Evolutionary conservation across 2,888 invertebrate genomes (phyloP), one percentile per base, ranked within the genome.

Genomic region (Lacanobia oleracea): DNA sequence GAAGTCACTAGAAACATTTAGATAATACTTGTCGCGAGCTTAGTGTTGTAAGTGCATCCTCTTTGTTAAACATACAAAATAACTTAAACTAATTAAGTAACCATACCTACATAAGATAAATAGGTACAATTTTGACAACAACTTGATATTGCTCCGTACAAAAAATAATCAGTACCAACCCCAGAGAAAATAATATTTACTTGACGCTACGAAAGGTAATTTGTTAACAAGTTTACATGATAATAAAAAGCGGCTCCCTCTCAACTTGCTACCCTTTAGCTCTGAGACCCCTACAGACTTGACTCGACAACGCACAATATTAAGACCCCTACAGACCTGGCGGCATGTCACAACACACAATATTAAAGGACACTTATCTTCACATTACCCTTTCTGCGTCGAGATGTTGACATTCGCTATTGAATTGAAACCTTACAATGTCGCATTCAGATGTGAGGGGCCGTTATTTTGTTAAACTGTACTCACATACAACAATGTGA

Each of bases 191-290:
- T 18, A 54, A 27, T 43, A 33, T 21, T 56, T 69, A 21, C 14
- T 48, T 68, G 7, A 12, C 10, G 21, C 40, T 53, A 40, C 54
- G 2, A 53, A 57, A 53, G 48, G 51, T 40, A 71, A 71, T 78
- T 78, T 78, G 73, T 75, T 53, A 79, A 54, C 79, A 79, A 63
- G 40, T 72, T 27, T 63, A 73, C 74, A 73, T 73, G 43, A 50
- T 50, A 67, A 69, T 77, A 76, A 69, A 45, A 68, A 63, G 21
- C 33, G 9, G 45, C n/a, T 27, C 77, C 59, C 53, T 75, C 62
- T 56, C 16, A 2, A 10, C 50, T 43, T n/a, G 50, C 45, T 66
- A 68, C 81, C 77, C 77, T 68, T 76, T 68, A 12, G n/a, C 45
- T 5, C n/a, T 12, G 27, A 45, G 67, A 10, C 53, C 80, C 67